Base-by-base conservation (phyloP, 2,888 invertebrate genomes). In the Neoascia interrupta region DNA sequence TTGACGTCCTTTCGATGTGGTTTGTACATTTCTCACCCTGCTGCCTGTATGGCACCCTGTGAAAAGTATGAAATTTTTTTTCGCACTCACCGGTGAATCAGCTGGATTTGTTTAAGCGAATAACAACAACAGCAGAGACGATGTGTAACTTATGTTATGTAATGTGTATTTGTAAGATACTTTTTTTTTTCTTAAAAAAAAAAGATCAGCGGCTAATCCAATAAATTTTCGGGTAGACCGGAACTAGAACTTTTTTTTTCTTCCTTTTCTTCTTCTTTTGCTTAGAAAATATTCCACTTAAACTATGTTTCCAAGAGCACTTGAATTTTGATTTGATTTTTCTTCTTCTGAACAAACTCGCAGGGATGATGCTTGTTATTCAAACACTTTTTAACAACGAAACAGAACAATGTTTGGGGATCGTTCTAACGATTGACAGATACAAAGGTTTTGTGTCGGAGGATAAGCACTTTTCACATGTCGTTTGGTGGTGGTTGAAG, bases 51-150 rank as follows among this genome's bases (percentile, higher is more conserved):
- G n/a, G n/a, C n/a, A n/a, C n/a, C n/a, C n/a, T n/a, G n/a, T n/a
- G n/a, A n/a, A n/a, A n/a, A n/a, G n/a, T n/a, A n/a, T n/a, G n/a
- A n/a, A n/a, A 26, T 37, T 43, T 41, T 49, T 37, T 51, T 66
- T 61, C 23, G 34, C 58, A 79, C 79, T 79, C 47, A 79, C 79
- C 79, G 79, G 79, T 79, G 73, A 73, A 79, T 79, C 73, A 79
- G 73, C 79, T 79, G 79, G 79, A 61, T 73, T 61, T 68, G 61
- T n/a, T 73, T 58, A 61, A 73, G 79, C 73, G 53, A 56, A 37
- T 47, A 60, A 63, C 36, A 64, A 79, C 63, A 76, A 76, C 58
- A 79, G 34, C 58, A 49, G 34, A 43, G 34, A 73, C 53, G 34
- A 66, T 73, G 69, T 69, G 68, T 68, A 68, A 63, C 10, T 70